Evolutionary conservation across 2,888 invertebrate species (phyloP).

Genomic region (Diploptera punctata): DNA sequence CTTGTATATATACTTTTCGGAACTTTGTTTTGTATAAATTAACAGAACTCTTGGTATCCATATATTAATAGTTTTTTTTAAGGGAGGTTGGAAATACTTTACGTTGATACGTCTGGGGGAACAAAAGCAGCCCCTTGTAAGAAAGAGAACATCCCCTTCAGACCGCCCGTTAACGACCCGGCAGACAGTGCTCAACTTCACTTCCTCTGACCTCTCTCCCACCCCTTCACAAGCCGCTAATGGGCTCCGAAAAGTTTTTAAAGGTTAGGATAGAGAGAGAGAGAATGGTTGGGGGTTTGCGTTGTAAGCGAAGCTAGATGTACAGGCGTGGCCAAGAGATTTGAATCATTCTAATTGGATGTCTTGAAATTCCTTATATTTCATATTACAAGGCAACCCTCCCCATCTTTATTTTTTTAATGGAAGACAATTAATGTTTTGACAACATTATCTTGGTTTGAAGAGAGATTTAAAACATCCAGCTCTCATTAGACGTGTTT

Average conservation of each 20-base stretch:
- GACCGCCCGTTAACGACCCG: slow-evolving; percentile 18
- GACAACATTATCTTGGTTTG: no score
- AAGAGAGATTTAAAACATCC: no score
- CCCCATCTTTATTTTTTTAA: background rate
- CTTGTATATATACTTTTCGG: no score
- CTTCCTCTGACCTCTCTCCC: slow-evolving; percentile 7
- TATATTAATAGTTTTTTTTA: no score
- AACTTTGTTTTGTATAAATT: no score
- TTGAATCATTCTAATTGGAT: slow-evolving; percentile 25
- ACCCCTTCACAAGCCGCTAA: slow-evolving; percentile 32
- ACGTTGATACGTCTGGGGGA: no score
- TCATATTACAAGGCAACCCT: background rate
- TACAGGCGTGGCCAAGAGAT: slow-evolving; percentile 27
- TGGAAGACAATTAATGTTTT: background rate
- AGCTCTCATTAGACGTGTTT: no score
- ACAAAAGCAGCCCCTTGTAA: slow-evolving; percentile 12
- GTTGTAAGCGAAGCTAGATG: background rate
- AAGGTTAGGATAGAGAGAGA: slow-evolving; percentile 32
- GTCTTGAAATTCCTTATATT: background rate
- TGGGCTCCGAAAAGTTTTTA: slow-evolving; percentile 36
- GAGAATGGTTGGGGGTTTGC: background rate
- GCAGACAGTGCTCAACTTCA: slow-evolving; percentile 18
- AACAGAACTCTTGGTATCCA: no score
- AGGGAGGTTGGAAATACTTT: no score
- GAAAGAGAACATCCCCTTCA: slow-evolving; percentile 16